These are phyloP conservation scores for Holocentrus rufus DNA, from an alignment of 2,797 vertebrate genomes.

Conservation along the genomic window DNA sequence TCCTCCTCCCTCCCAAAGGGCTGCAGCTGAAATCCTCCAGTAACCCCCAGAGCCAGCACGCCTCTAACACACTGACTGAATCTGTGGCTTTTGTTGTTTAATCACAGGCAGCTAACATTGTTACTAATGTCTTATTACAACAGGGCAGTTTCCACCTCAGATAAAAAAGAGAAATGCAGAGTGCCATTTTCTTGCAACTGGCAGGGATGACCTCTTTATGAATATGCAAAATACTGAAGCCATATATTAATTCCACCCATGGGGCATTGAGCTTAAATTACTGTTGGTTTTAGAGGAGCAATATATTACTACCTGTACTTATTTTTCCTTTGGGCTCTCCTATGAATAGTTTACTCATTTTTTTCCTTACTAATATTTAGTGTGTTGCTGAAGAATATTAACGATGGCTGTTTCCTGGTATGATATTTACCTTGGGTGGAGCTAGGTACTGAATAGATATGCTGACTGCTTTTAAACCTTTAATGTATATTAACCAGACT, in stretches of 20 bases:
- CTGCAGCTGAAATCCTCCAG: constrained; percentile 60
- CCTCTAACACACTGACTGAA: constrained; percentile 35
- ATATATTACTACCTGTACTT: constrained; percentile 17
- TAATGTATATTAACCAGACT: constrained; percentile 28
- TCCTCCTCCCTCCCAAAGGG: constrained; percentile 37
- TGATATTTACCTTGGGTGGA: constrained; percentile 36
- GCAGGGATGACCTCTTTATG: constrained; percentile 53
- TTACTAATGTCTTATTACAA: constrained; percentile 59
- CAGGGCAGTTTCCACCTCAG: not conserved
- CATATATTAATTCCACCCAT: constrained; percentile 52
- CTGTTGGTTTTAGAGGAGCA: constrained; percentile 33
- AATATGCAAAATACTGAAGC: constrained; percentile 61
- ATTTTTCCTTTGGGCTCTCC: constrained; percentile 19
- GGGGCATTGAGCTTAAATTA: constrained; percentile 37
- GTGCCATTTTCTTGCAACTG: constrained; percentile 41
- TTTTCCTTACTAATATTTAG: not conserved
- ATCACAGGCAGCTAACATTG: constrained; percentile 60
- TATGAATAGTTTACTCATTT: constrained; percentile 16
- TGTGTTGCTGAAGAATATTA: constrained; percentile 8
- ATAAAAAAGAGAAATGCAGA: constrained; percentile 27
- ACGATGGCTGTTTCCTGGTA: constrained; percentile 5
- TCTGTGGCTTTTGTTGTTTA: constrained; percentile 48
- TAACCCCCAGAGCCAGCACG: constrained; percentile 50
- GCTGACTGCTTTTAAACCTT: constrained; percentile 14
- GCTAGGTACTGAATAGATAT: constrained; percentile 6